phyloP scores from a whole-genome alignment of 2,797 vertebrate species.

The Gymnopithys bicolor region DNA sequence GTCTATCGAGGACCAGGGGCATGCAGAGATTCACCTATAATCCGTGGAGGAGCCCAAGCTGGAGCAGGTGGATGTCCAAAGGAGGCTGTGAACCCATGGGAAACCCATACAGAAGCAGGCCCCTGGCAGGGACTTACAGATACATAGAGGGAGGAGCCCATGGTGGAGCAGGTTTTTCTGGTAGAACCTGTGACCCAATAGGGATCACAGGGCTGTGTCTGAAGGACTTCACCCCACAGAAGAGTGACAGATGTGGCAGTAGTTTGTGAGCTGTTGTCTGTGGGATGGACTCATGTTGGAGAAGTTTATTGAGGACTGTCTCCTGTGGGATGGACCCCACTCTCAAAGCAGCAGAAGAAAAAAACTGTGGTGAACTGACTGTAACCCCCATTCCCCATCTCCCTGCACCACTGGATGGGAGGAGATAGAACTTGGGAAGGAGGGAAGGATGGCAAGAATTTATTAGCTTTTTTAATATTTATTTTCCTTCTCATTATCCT shows the following conservation, averaged over 20 bases:
- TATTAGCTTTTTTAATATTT: not conserved
- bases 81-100: not conserved
- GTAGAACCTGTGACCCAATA: not conserved
- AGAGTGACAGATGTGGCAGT: no score
- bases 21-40: not conserved
- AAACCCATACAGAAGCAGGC: rapidly evolving
- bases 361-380: not conserved
- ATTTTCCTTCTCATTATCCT: not conserved
- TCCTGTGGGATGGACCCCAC: not conserved
- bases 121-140: not conserved
- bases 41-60: rapidly evolving
- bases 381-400: not conserved
- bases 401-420: not conserved
- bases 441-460: not conserved
- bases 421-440: not conserved
- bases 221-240: not conserved
- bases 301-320: not conserved
- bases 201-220: not conserved
- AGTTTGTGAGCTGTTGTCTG: rapidly evolving
- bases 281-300: not conserved
- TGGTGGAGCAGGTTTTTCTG: not conserved
- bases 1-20: not conserved
- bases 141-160: not conserved
- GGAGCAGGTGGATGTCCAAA: not conserved
- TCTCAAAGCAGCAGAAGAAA: not conserved